phyloP scores from a whole-genome alignment of 2,113 vertebrate genomes.

The Mesitornis unicolor region DNA sequence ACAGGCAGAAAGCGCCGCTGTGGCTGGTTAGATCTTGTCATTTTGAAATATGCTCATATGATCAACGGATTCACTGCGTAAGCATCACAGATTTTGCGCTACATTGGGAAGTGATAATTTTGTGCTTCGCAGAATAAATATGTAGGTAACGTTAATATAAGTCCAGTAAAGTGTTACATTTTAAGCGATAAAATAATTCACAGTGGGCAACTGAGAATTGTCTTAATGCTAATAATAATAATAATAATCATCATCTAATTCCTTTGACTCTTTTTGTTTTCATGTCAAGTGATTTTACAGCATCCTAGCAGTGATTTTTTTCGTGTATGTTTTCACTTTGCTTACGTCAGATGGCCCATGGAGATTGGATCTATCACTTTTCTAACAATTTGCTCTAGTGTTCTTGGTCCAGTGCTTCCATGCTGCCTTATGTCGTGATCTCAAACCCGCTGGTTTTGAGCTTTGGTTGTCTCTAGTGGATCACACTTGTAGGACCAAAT shows the following conservation, averaged over 20 bases:
- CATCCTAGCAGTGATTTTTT: background rate
- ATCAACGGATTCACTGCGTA: slow-evolving; percentile 97
- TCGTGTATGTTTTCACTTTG: background rate
- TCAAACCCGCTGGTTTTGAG: background rate
- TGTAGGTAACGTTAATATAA: slow-evolving; percentile 70
- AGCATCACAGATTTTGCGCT: slow-evolving; percentile 74
- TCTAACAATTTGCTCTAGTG: background rate
- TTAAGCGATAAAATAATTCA: slow-evolving; percentile 27
- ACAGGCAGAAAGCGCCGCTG: slow-evolving; percentile 95
- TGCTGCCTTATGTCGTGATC: background rate
- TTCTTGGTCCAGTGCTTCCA: background rate
- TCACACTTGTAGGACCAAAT: background rate
- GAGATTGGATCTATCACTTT: background rate
- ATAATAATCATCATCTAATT: no score
- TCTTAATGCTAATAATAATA: background rate
- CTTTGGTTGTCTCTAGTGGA: background rate
- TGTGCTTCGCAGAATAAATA: slow-evolving; percentile 67
- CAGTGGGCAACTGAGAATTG: background rate
- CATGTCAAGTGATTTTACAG: background rate
- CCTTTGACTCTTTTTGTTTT: background rate
- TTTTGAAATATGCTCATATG: slow-evolving; percentile 95
- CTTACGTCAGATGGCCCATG: background rate
- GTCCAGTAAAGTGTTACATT: slow-evolving; percentile 53
- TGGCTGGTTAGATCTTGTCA: slow-evolving; percentile 95
- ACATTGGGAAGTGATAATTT: slow-evolving; percentile 68